Base-by-base conservation (phyloP, 1,140 invertebrate species). In the Rhyacophila brunnea region DNA sequence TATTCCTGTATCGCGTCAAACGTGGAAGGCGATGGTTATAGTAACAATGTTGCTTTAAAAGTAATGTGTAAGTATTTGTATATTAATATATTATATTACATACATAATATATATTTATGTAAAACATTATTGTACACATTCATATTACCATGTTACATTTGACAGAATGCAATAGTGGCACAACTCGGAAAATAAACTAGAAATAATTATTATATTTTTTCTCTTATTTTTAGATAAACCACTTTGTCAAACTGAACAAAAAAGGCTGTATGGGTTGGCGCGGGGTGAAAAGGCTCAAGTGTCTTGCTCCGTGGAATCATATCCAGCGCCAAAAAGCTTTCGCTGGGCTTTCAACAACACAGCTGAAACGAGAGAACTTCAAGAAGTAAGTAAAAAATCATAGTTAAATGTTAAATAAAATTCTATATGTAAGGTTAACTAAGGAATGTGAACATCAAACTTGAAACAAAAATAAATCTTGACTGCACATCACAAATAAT, bases 311-410 rank as follows among this genome's bases (percentile, higher is more conserved):
- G 92, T 95, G 11, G 90, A 93, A 66, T 87, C 92, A 9, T 92
- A 88, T 74, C 92, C 93, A n/a, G 81, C 87, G 11, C 89, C 91
- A 15, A 84, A 88, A 58, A 87, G 81, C 53, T 95, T 94, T 72
- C 86, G 88, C 61, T 95, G 93, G 93, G 86, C 89, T 35, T 93
- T 95, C 72, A 94, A 95, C 74, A 93, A 92, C 73, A 91, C 91
- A 5, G 88, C 88, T 11, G 88, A 92, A 66, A 86, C 85, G 50
- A 84, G 87, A 51, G 89, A 92, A 66, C 86, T 93, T 65, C 83
- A 86, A 13, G 82, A 84, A 45, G 71, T 72, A 58, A n/a, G 20
- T 40, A 48, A 32, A 28, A 28, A n/a, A n/a, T n/a, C n/a, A n/a
- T n/a, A n/a, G n/a, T n/a, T n/a, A n/a, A n/a, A n/a, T n/a, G n/a